Base-by-base conservation (phyloP, 2,888 invertebrate species). In the Polymixis lichenea region DNA sequence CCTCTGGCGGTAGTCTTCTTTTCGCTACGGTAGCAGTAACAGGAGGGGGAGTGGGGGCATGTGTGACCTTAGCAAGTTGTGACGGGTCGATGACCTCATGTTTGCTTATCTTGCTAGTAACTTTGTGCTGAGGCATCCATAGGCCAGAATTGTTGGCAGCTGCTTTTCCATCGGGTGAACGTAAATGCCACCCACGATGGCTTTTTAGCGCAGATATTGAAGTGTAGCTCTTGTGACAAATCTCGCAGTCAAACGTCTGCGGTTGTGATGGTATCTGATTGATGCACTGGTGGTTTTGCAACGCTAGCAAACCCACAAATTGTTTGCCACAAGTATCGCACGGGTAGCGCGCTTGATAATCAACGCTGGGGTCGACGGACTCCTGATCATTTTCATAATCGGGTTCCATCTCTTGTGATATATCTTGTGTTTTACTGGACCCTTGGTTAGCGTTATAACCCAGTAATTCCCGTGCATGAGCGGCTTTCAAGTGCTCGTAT, bases 151-250 rank as follows among this genome's bases (percentile, higher is more conserved):
- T 97, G 79, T 96, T 97, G 11, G 96, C 97, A 28, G 97, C 97
- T 55, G 97, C 97, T 89, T 97, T 97, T 6, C 96, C 95, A 83
- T 96, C 96, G 6, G 97, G 97, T 1, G 97, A 97, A 38, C 97
- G 96, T 76, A 97, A 95, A 89, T 98, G 98, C 96, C 97, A 97
- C 17, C 98, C 97, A 67, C 97, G 95, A 91, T 98, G 98, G 84
- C 97, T 97, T 83, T 97, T 97, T 70, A 98, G 89, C 0, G 98
- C 97, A 2, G 97, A 97, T 83, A 97, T 97, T 38, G 97, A 97
- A 7, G 97, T 97, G 89, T 98, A 98, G 49, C 97, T 96, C 87
- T 97, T 97, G 80, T 97, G 97, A 85, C 98, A 98, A 46, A 97
- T 97, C 80, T 97, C 97, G 86, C 98, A 98, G 77, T 97, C 97